Evolutionary conservation across 2,888 invertebrate species (phyloP).

Genomic region (Neelides folsomi): DNA sequence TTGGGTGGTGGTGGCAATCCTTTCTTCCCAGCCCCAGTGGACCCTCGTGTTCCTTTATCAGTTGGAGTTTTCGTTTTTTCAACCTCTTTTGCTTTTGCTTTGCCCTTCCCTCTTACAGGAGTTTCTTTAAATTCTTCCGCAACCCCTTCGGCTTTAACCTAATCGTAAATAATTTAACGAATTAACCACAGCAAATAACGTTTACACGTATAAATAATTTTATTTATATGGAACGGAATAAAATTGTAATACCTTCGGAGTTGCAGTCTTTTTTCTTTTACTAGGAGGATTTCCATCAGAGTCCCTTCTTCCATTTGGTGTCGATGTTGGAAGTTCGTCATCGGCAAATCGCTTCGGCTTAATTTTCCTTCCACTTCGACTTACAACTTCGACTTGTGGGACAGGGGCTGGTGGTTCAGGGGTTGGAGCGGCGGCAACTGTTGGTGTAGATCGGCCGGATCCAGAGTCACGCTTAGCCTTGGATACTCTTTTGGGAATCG

Average conservation of each 20-base stretch:
- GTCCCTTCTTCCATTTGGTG: slow-evolving; percentile 13
- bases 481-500: slow-evolving; percentile 2
- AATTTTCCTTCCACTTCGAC: slow-evolving; percentile 60
- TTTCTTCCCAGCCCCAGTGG: background rate
- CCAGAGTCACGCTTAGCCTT: slow-evolving; percentile 17
- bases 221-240: background rate
- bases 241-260: slow-evolving; percentile 5
- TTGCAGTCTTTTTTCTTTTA: slow-evolving; percentile 2
- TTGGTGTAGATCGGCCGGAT: slow-evolving; percentile 20
- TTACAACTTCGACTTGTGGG: slow-evolving; percentile 45
- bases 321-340: slow-evolving; percentile 27
- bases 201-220: no score
- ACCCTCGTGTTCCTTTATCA: background rate
- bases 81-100: background rate
- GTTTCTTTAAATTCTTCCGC: background rate
- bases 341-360: slow-evolving; percentile 46
- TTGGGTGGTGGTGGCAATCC: no score
- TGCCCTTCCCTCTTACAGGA: background rate
- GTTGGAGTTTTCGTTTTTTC: background rate
- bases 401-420: slow-evolving; percentile 14
- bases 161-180: background rate
- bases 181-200: background rate
- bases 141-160: background rate
- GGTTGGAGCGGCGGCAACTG: slow-evolving; percentile 12
- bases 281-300: slow-evolving; percentile 10